Evolutionary conservation across 1,140 invertebrate species (phyloP), one percentile per base, ranked within the genome.

Genomic region (Drosophila sechellia): DNA sequence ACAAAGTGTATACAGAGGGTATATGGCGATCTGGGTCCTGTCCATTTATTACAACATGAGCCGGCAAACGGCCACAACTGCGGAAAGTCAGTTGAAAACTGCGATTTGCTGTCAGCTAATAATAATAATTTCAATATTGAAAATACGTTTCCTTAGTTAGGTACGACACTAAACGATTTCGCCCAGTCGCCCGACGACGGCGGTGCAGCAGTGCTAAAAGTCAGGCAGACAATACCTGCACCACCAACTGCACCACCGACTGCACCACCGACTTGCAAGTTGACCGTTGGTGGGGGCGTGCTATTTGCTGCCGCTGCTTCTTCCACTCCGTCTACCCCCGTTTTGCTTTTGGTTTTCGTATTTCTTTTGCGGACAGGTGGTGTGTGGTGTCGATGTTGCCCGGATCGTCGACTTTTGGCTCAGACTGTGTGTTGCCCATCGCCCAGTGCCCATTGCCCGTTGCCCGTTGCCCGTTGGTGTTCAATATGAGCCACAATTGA

Each of bases 121-220:
- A 90, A 90, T 90, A 90, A 90, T 90, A 90, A 90, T 90, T 90
- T 90, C 79, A 79, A 90, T 90, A 90, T 86, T 90, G 86, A 90
- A 90, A 83, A 90, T 90, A 90, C 79, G 79, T 81, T 90, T 90
- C 86, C 81, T 90, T 90, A 87, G 83, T 87, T 87, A 87, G 83
- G 84, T 89, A 87, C 72, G 86, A 90, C 81, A 81, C 84, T 89
- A 90, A 89, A 90, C 84, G 85, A 89, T 89, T 89, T 90, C 79
- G 86, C 86, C 86, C 86, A 81, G 87, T 79, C 71, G 37, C 31
- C 8, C 31, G 37, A 3, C 37, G 60, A 53, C 60, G 54, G 49
- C 56, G 59, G 55, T 63, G 56, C 43, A 37, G 49, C 70, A 79
- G 79, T 81, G 81, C 86, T 78, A 90, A 79, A 85, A 79, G 86